Percentiles rank a stretch among this genome's conserved stretches.
These are phyloP conservation scores for Neotoma lepida DNA, from an alignment of 2,113 vertebrate species.

Conservation along the genomic window DNA sequence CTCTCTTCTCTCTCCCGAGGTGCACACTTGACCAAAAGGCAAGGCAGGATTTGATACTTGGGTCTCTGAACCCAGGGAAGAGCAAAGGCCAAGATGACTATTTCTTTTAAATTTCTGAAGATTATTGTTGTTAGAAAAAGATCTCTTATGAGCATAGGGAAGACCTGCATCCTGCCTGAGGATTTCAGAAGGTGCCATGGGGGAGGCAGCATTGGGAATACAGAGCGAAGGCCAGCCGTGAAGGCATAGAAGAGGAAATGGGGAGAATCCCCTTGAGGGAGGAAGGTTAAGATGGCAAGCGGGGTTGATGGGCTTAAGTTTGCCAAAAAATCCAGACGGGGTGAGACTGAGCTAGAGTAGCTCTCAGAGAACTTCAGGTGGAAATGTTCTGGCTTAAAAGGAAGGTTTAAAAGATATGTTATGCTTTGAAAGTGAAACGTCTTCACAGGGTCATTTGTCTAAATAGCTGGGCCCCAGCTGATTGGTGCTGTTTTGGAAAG, in stretches of 20 bases:
- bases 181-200: not conserved
- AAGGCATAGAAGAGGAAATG: not conserved
- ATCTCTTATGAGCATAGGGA: not conserved
- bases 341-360: not conserved
- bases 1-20: not conserved
- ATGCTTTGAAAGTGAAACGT: not conserved
- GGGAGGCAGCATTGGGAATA: not conserved
- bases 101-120: not conserved
- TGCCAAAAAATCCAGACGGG: slow-evolving; percentile 19
- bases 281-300: not conserved
- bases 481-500: not conserved
- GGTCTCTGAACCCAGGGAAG: not conserved
- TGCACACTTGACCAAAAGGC: not conserved
- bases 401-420: not conserved
- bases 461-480: not conserved
- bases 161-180: not conserved
- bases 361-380: not conserved
- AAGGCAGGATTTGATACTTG: not conserved
- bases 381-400: not conserved
- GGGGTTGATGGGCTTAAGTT: not conserved
- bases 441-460: not conserved
- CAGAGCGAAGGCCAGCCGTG: not conserved
- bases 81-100: not conserved
- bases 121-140: not conserved
- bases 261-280: not conserved